Evolutionary conservation across 2,888 invertebrate genomes (phyloP).

Genomic region (Cordilura impudica): DNA sequence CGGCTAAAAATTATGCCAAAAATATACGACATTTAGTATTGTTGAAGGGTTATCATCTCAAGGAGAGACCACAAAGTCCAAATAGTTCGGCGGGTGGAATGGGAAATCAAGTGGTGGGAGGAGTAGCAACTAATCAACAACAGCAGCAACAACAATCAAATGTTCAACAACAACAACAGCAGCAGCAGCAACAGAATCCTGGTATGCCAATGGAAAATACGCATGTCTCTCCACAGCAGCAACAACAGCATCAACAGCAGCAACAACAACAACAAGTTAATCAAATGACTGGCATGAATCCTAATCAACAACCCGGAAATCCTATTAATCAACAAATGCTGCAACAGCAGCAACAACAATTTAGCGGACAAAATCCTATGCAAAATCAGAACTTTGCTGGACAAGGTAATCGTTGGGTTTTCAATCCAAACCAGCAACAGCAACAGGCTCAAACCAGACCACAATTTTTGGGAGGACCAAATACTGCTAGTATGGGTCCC

Average conservation of each 20-base stretch:
- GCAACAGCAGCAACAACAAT: slow-evolving; percentile 69
- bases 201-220: slow-evolving; percentile 73
- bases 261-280: slow-evolving; percentile 63
- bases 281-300: slow-evolving; percentile 59
- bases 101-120: slow-evolving; percentile 68
- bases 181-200: slow-evolving; percentile 65
- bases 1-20: slow-evolving; percentile 94
- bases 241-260: slow-evolving; percentile 66
- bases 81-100: slow-evolving; percentile 69
- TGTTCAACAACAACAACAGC: slow-evolving; percentile 62
- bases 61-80: slow-evolving; percentile 84
- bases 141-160: slow-evolving; percentile 63
- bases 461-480: slow-evolving; percentile 63
- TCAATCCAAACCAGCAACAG: slow-evolving; percentile 65
- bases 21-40: slow-evolving; percentile 90
- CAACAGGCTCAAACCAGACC: slow-evolving; percentile 62
- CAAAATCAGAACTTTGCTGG: slow-evolving; percentile 73
- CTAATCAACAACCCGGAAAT: slow-evolving; percentile 58
- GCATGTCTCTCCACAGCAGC: slow-evolving; percentile 66
- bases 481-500: slow-evolving; percentile 56
- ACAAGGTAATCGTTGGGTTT: slow-evolving; percentile 71
- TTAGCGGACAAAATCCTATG: slow-evolving; percentile 68
- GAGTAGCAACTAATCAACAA: slow-evolving; percentile 59
- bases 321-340: slow-evolving; percentile 47
- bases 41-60: slow-evolving; percentile 85